Conservation (phyloP, 2,113 vertebrate genomes). For the Triplophysa rosa region DNA sequence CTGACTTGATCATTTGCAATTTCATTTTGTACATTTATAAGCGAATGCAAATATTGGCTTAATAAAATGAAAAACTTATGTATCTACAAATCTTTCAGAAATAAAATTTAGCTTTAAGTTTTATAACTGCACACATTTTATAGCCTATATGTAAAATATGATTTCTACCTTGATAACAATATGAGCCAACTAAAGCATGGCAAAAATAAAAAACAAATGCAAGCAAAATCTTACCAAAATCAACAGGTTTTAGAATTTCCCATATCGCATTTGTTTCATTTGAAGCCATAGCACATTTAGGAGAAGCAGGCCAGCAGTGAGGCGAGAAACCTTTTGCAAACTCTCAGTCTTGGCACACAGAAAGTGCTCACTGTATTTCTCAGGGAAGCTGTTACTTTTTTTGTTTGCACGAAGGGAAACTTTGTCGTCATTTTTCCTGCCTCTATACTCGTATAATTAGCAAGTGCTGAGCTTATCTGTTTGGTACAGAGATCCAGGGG, state of each 20-base stretch:
- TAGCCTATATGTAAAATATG: no score
- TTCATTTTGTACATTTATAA: no score
- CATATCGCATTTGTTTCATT: slow-evolving; percentile 68
- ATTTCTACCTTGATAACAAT: neutral
- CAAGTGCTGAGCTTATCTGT: slow-evolving; percentile 87
- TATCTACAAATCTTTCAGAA: neutral
- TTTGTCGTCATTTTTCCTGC: slow-evolving; percentile 91
- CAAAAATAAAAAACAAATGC: slow-evolving; percentile 30
- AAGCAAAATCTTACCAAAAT: slow-evolving; percentile 66
- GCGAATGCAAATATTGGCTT: no score
- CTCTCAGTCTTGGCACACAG: slow-evolving; percentile 29
- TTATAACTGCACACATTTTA: neutral
- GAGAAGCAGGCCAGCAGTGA: slow-evolving; percentile 28
- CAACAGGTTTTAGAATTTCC: slow-evolving; percentile 69
- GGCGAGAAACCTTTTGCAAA: slow-evolving; percentile 43
- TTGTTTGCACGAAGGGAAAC: slow-evolving; percentile 81
- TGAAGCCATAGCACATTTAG: slow-evolving; percentile 74
- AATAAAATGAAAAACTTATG: neutral
- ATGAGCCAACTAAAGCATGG: neutral
- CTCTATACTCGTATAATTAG: slow-evolving; percentile 88
- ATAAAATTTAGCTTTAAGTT: neutral
- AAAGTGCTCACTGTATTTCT: slow-evolving; percentile 59
- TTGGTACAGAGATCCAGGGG: slow-evolving; percentile 83
- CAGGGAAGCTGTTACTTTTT: slow-evolving; percentile 55
- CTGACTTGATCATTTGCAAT: no score